A percentile compares a stretch with the other conserved stretches of the same genome.
Conservation (phyloP, 2,797 vertebrate genomes). For the Lutra lutra region DNA sequence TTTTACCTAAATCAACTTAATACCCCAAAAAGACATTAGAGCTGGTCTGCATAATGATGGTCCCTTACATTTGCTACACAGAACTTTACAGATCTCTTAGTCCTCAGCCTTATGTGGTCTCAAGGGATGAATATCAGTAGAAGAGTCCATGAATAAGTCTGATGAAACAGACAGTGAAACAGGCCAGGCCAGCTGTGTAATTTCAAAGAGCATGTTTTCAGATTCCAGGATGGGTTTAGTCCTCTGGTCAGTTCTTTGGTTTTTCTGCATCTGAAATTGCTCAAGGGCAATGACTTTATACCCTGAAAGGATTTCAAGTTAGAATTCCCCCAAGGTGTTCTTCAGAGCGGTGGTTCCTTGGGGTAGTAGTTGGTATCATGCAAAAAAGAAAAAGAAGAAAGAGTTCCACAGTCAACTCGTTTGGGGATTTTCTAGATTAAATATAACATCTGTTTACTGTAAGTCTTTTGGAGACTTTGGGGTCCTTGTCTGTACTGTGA, state of each 20-base stretch:
- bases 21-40: neutral
- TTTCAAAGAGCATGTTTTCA: neutral
- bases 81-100: neutral
- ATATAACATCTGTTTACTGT: neutral
- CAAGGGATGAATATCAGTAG: neutral
- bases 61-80: neutral
- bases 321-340: neutral
- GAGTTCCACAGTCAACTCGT: neutral
- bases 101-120: neutral
- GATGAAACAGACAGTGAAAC: neutral
- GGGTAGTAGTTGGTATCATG: neutral
- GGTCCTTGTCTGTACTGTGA: neutral
- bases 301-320: conserved; percentile 21
- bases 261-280: neutral
- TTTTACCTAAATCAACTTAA: neutral
- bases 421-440: conserved; percentile 32
- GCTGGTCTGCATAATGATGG: neutral
- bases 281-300: neutral
- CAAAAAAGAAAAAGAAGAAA: neutral
- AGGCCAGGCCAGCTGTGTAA: neutral
- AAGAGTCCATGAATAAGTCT: neutral
- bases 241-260: neutral
- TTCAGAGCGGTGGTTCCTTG: neutral
- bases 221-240: neutral
- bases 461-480: neutral